These are phyloP conservation scores for Pachypeltis micranthus DNA, from an alignment of 1,140 invertebrate species.

Conservation along the genomic window DNA sequence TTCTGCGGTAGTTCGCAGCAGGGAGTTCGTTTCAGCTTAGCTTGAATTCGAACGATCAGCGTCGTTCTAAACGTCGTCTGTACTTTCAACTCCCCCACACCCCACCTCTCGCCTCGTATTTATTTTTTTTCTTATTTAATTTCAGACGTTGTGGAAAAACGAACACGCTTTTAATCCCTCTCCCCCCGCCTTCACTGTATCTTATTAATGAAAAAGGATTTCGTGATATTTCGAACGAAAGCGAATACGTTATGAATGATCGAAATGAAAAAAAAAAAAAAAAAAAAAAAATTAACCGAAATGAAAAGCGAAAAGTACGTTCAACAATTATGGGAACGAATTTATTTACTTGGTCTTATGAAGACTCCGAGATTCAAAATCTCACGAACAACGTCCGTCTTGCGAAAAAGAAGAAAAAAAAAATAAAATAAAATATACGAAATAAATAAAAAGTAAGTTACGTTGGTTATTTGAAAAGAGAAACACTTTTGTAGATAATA, in stretches of 20 bases:
- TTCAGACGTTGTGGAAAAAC: no score
- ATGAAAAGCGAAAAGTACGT: constrained; percentile 6
- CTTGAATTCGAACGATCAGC: no score
- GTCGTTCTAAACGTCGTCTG: no score
- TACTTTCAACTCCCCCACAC: no score
- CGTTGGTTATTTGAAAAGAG: not conserved
- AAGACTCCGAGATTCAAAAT: constrained; percentile 16
- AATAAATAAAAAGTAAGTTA: not conserved
- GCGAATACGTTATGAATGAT: constrained; percentile 9
- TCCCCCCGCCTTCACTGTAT: not conserved
- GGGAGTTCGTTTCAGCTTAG: no score
- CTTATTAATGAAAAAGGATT: constrained; percentile 5
- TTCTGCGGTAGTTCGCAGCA: no score
- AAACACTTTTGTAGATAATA: not conserved
- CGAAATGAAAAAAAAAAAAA: not conserved
- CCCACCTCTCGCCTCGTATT: no score
- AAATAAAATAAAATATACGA: not conserved
- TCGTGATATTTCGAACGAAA: constrained; percentile 1
- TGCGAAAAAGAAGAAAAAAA: not conserved
- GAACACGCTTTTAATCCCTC: no score
- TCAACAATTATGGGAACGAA: constrained; percentile 8
- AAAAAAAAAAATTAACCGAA: constrained; percentile 10
- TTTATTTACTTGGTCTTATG: constrained; percentile 3
- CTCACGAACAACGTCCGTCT: constrained; percentile 16
- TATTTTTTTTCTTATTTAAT: no score